Base-by-base conservation (phyloP, 2,888 invertebrate genomes). In the Drosophila setosimentum region DNA sequence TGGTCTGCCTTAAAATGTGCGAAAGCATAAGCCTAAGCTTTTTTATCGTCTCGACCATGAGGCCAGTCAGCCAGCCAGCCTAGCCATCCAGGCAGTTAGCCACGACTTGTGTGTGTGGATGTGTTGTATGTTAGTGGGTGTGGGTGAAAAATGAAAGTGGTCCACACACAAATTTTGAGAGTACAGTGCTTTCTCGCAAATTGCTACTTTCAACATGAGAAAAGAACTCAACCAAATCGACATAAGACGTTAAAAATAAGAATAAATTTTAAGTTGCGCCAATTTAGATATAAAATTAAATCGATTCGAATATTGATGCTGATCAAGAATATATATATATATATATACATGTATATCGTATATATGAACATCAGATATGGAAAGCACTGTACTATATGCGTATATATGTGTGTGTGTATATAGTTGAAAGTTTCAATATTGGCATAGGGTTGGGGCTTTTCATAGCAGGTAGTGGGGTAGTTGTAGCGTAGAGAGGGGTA, bases 401-500 rank as follows among this genome's bases (percentile, higher is more conserved):
- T 55, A 61, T 51, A 54, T 24, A 53, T 62, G 48, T 30, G 37
- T 55, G 66, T 76, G 64, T 78, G 64, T 82, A 68, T 88, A 66
- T 85, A 85, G 85, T 89, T 89, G 84, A 85, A 89, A 89, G 85
- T 85, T 85, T 85, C 85, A 83, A 85, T 85, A 89, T 89, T 89
- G 89, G 75, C 71, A 75, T 67, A 69, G 80, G 66, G 71, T 63
- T 78, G 70, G 63, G 32, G 53, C 37, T 37, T 10, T 21, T 21
- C 24, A 11, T 35, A 48, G 45, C 40, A 27, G 21, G 33, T 48
- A 37, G 42, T 29, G 35, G 68, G 33, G 45, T 13, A 11, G 42
- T 50, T 45, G 45, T 24, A 4, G 24, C 45, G 24, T 24, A 24
- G 45, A 24, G 45, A 24, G 16, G 16, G 16, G 24, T 45, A 45